Base-by-base conservation (phyloP, 2,797 vertebrate species). In the Hydrolagus colliei region DNA sequence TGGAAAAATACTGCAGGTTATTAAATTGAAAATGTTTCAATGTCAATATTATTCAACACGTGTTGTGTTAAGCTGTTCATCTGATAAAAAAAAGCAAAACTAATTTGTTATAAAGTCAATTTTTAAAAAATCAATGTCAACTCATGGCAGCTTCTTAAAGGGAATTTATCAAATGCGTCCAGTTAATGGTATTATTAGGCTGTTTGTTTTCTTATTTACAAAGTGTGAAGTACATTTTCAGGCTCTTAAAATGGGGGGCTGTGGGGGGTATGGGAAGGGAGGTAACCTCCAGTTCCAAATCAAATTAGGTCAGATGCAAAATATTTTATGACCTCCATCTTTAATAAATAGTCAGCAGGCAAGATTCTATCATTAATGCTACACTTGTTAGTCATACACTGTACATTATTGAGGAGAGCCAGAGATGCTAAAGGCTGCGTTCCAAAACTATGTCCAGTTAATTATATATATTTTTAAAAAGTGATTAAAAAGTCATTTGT, bases 301-400 rank as follows among this genome's bases (percentile, higher is more conserved):
- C 68, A 82, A 82, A 82, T 82, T 82, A 82, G 79, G 79, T 82
- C 79, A 82, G 79, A 82, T 82, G 79, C 79, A 67, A 84, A 52
- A 71, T 84, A 77, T 84, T 84, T 52, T 84, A 16, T 68, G 79
- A 84, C 79, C 79, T 71, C 27, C 79, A 84, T 68, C 79, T 84
- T 84, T 35, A 84, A 84, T 84, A 84, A 84, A 84, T 84, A 84
- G 79, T 71, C 79, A 84, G 79, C 79, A 84, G 79, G 32, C 79
- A 84, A 84, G 79, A 84, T 32, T 84, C 65, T 63, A 67, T 84
- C 79, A 71, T 84, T 84, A 84, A 41, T 68, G 65, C 79, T 84
- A 84, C 65, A 71, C 79, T 84, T 67, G 27, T 77, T 41, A 77
- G 41, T 77, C 75, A 77, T 77, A 59, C 74, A 41, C 75, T 80